Base-by-base conservation (phyloP, 2,113 vertebrate species). In the Pelobates fuscus region DNA sequence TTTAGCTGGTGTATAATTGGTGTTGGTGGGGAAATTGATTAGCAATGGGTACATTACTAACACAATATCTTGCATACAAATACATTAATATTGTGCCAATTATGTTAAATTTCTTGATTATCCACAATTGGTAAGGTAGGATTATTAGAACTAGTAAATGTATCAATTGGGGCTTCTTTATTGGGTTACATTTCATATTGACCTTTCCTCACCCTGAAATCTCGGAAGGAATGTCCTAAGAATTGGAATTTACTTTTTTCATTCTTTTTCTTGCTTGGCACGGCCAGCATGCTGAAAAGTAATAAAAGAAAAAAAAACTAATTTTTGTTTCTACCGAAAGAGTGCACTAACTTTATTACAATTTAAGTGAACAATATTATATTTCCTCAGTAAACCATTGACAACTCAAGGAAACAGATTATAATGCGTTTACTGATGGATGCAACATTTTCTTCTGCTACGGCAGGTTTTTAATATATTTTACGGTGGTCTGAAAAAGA, bases 401-500 rank as follows among this genome's bases (percentile, higher is more conserved):
- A 59, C 71, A n/a, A n/a, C n/a, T n/a, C n/a, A n/a, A 58, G 64
- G 62, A 57, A 66, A 74, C 30, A 43, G 29, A 67, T 59, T 46
- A 17, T 23, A 49, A 58, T 29, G 24, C 54, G 2, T 23, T 18
- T 24, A 26, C 62, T 67, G 71, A 67, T 46, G 72, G 72, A 75
- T 75, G 72, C 72, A 44, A 26, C 54, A 1, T n/a, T 23, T 49
- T 44, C 54, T 59, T 75, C 54, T 75, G 66, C 58, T 75, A 41
- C 49, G 72, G 66, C 63, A 59, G n/a, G 52, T 75, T 75, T 75
- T 75, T 75, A 67, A 75, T 75, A 75, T 59, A 59, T 67, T 75
- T 75, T 74, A 66, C 20, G 62, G 20, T 66, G 49, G 61, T 6
- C 5, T 20, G 15, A 43, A 25, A 46, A 49, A 59, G 30, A 67